These are phyloP conservation scores for Meandrina meandrites DNA, from an alignment of 92 coral and sea anemone species.

Conservation along the genomic window DNA sequence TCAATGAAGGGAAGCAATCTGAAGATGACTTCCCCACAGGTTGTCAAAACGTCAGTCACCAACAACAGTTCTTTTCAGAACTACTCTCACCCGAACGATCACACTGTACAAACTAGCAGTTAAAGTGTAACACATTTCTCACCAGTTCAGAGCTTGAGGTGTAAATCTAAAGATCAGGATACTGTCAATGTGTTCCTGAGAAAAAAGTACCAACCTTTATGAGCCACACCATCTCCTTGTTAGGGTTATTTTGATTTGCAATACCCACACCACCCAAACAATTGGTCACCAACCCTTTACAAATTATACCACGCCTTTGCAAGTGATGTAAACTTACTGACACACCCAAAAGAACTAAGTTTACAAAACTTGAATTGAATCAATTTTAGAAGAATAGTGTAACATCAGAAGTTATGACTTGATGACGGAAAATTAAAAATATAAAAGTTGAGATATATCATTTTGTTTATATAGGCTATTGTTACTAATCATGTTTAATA, in stretches of 20 bases:
- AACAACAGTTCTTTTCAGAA: too few species aligned
- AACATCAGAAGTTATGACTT: background rate
- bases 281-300: background rate
- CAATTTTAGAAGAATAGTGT: background rate
- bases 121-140: background rate
- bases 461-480: too few species aligned
- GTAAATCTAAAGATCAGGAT: conserved; percentile 71
- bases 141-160: conserved; percentile 71
- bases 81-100: too few species aligned
- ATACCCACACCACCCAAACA: background rate
- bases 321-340: background rate
- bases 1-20: too few species aligned
- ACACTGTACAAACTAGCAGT: too few species aligned
- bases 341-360: background rate
- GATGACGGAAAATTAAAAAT: background rate
- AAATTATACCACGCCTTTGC: too few species aligned
- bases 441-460: background rate
- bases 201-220: background rate
- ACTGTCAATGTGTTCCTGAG: conserved; percentile 70
- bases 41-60: too few species aligned
- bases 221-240: background rate
- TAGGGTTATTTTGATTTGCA: background rate
- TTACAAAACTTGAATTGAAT: background rate
- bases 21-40: too few species aligned
- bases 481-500: too few species aligned